Percentiles rank a stretch among this genome's conserved stretches.
These are phyloP conservation scores for Aramus guarauna DNA, from an alignment of 2,113 vertebrate genomes.

Conservation along the genomic window DNA sequence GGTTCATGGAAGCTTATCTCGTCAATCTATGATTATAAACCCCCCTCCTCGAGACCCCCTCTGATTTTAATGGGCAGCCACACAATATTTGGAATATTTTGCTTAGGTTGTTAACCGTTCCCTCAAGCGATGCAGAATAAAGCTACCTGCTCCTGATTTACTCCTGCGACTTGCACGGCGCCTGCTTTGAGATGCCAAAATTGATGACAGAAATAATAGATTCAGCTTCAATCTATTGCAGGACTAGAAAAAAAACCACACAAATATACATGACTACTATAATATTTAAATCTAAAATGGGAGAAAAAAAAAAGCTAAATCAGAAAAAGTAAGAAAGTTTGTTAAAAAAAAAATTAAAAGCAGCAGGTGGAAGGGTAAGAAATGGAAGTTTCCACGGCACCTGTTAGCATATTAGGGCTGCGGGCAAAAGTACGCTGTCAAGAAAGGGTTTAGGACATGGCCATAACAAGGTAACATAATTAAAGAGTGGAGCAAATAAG, in stretches of 20 bases:
- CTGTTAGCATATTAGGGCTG: neutral
- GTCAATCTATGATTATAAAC: neutral
- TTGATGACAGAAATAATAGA: neutral
- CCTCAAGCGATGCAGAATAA: neutral
- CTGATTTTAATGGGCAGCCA: slow-evolving; percentile 10
- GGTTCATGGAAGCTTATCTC: neutral
- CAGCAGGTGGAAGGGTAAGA: neutral
- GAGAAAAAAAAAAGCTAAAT: too few relatives aligned
- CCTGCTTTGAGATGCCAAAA: neutral
- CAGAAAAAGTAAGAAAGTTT: neutral
- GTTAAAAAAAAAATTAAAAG: neutral
- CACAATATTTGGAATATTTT: neutral
- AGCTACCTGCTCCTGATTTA: neutral
- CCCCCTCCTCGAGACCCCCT: neutral
- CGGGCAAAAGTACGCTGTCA: neutral
- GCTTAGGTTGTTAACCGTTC: neutral
- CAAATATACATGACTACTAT: neutral
- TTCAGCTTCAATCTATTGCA: neutral
- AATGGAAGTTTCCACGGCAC: neutral
- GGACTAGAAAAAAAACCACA: neutral
- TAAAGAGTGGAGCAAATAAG: neutral
- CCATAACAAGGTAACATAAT: neutral
- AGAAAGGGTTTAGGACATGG: neutral
- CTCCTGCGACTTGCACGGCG: rapidly evolving
- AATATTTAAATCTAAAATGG: neutral